phyloP scores from a whole-genome alignment of 2,888 invertebrate genomes.

The Kuschelorhynchus macadamiae region DNA sequence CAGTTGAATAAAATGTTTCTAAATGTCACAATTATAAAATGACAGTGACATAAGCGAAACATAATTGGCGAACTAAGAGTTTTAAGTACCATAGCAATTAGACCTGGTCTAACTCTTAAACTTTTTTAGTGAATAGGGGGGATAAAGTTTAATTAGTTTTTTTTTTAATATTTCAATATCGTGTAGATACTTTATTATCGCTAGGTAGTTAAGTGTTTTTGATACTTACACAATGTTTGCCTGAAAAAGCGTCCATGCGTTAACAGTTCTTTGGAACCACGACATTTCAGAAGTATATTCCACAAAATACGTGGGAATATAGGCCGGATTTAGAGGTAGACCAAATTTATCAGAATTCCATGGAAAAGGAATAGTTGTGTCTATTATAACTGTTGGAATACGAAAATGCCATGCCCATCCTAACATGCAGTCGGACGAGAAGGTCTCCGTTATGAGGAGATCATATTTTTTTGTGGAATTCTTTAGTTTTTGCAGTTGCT shows the following conservation, averaged over 20 bases:
- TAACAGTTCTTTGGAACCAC: slow-evolving; percentile 71
- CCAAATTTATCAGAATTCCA: slow-evolving; percentile 73
- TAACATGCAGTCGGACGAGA: slow-evolving; percentile 74
- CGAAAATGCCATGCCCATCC: slow-evolving; percentile 73
- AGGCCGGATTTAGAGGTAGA: slow-evolving; percentile 73
- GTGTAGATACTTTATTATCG: too few species aligned
- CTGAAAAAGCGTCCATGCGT: slow-evolving; percentile 57
- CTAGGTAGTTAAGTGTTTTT: too few species aligned
- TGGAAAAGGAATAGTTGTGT: slow-evolving; percentile 72
- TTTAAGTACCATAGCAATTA: too few species aligned
- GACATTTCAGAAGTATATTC: slow-evolving; percentile 70
- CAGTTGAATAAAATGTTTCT: too few species aligned
- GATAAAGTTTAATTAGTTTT: too few species aligned
- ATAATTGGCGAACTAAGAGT: too few species aligned
- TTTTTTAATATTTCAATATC: too few species aligned
- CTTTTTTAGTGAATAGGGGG: too few species aligned
- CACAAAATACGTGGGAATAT: slow-evolving; percentile 72
- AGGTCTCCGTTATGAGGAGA: slow-evolving; percentile 73
- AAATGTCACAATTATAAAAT: too few species aligned
- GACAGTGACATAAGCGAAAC: too few species aligned
- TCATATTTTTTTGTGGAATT: slow-evolving; percentile 55
- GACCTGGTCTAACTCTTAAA: too few species aligned
- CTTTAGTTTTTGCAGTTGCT: slow-evolving; percentile 53
- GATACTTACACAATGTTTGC: slow-evolving; percentile 35
- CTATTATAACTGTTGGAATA: slow-evolving; percentile 73